Percentiles rank a stretch among this genome's conserved stretches.
Evolutionary conservation across 1,140 invertebrate species (phyloP).

Genomic region (Drosophila teissieri): DNA sequence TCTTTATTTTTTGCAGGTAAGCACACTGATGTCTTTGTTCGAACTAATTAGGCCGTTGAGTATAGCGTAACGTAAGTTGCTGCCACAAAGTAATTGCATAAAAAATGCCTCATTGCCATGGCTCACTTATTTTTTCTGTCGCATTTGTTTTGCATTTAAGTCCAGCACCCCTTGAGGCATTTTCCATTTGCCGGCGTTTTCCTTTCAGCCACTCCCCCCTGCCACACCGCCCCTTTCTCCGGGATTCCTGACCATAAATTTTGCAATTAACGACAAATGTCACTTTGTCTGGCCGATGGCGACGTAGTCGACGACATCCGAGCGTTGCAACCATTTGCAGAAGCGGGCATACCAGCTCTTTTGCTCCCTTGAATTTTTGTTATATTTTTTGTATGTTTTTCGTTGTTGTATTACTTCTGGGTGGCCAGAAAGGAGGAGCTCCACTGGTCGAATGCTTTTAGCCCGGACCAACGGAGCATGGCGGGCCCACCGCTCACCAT

Average conservation of each 20-base stretch:
- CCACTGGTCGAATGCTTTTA: constrained; percentile 61
- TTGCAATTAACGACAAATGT: constrained; percentile 83
- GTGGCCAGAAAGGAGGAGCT: constrained; percentile 20
- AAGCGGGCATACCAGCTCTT: constrained; percentile 3
- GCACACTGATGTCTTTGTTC: constrained; percentile 39
- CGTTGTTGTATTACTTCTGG: constrained; percentile 1
- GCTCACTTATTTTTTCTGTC: constrained; percentile 12
- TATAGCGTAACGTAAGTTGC: constrained; percentile 62
- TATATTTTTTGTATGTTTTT: constrained; percentile 2
- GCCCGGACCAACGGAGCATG: constrained; percentile 64
- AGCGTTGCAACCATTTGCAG: constrained; percentile 43
- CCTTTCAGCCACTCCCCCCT: background rate
- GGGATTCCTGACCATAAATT: constrained; percentile 78
- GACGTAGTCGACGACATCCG: constrained; percentile 44
- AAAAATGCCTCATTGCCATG: constrained; percentile 31
- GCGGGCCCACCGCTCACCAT: constrained; percentile 11
- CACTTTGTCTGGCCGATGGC: constrained; percentile 73
- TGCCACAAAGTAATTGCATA: constrained; percentile 32
- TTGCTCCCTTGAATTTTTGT: constrained; percentile 9
- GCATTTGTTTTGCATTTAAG: constrained; percentile 44
- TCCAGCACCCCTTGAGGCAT: constrained; percentile 37
- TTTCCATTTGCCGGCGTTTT: constrained; percentile 36
- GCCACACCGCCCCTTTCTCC: background rate
- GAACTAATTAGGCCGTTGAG: constrained; percentile 69
- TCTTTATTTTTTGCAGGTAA: constrained; percentile 59